Evolutionary conservation across 2,797 vertebrate genomes (phyloP).

Genomic region (Neosilurus mollespiculum): DNA sequence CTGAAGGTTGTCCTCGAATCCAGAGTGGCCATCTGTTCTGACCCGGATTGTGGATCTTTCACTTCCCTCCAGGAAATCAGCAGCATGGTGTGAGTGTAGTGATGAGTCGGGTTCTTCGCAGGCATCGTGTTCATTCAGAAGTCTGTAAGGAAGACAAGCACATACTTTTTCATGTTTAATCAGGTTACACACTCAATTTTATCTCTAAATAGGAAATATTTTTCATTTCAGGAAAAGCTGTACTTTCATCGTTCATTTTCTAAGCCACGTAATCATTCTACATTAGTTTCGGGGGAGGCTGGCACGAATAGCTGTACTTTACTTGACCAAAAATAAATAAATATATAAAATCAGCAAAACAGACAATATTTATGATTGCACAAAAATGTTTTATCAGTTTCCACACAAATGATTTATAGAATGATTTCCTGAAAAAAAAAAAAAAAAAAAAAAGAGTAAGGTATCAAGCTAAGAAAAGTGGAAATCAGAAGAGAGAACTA

Average conservation of each 20-base stretch:
- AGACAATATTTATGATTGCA: too few species aligned
- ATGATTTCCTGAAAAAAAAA: too few species aligned
- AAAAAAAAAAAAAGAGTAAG: background rate
- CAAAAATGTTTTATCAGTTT: too few species aligned
- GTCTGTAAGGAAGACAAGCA: constrained; percentile 52
- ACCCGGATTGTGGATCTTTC: background rate
- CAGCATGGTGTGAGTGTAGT: background rate
- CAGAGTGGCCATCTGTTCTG: background rate
- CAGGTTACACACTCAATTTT: background rate
- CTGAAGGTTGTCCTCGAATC: constrained; percentile 29
- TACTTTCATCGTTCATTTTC: too few species aligned
- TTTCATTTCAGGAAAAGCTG: background rate
- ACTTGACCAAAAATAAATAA: too few species aligned
- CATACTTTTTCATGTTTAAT: background rate
- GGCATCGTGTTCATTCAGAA: constrained; percentile 57
- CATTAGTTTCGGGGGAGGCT: too few species aligned
- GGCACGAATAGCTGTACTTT: too few species aligned
- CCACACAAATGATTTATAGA: too few species aligned
- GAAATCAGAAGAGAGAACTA: background rate
- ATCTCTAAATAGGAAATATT: background rate
- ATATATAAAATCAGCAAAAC: too few species aligned
- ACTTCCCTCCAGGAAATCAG: constrained; percentile 1
- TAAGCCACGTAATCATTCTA: too few species aligned
- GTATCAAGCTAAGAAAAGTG: background rate
- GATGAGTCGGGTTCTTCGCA: constrained; percentile 30